A percentile compares a stretch with the other conserved stretches of the same genome.
Conservation (phyloP, 2,888 invertebrate species). For the Antheraea yamamai region DNA sequence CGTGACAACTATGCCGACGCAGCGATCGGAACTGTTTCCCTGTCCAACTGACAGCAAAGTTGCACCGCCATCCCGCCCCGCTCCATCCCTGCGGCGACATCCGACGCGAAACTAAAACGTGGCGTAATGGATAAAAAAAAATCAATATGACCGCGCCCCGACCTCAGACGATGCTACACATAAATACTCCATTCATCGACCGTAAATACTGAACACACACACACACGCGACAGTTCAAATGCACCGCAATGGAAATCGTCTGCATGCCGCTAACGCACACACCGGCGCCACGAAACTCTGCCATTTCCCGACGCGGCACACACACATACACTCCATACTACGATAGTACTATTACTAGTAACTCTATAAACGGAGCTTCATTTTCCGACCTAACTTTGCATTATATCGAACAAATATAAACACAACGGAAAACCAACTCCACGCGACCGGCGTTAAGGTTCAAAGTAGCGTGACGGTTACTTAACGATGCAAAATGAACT, state of each 20-base stretch:
- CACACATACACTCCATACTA: conserved; percentile 62
- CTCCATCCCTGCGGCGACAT: neutral
- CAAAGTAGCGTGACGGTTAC: conserved; percentile 29
- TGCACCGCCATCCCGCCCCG: conserved; percentile 15
- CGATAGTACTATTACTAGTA: conserved; percentile 73
- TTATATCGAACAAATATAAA: neutral
- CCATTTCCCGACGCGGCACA: conserved; percentile 29
- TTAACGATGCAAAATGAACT: conserved; percentile 30
- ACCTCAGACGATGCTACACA: conserved; percentile 46
- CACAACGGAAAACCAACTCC: conserved; percentile 20
- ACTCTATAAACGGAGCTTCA: conserved; percentile 71
- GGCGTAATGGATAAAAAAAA: conserved; percentile 41
- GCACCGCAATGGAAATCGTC: conserved; percentile 42
- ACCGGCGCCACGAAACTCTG: conserved; percentile 30
- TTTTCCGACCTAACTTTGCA: conserved; percentile 66
- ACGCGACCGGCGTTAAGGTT: conserved; percentile 34
- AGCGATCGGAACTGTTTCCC: conserved; percentile 19
- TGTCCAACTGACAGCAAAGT: conserved; percentile 28
- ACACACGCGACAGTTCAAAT: conserved; percentile 42
- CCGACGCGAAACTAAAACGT: conserved; percentile 6
- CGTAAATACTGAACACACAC: conserved; percentile 37
- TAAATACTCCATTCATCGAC: conserved; percentile 66
- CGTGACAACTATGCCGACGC: neutral
- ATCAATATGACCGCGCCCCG: conserved; percentile 59
- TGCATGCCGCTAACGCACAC: conserved; percentile 43